Evolutionary conservation across 1,140 invertebrate genomes (phyloP), one percentile per base, ranked within the genome.

Genomic region (Zaprionus kolodkinae): DNA sequence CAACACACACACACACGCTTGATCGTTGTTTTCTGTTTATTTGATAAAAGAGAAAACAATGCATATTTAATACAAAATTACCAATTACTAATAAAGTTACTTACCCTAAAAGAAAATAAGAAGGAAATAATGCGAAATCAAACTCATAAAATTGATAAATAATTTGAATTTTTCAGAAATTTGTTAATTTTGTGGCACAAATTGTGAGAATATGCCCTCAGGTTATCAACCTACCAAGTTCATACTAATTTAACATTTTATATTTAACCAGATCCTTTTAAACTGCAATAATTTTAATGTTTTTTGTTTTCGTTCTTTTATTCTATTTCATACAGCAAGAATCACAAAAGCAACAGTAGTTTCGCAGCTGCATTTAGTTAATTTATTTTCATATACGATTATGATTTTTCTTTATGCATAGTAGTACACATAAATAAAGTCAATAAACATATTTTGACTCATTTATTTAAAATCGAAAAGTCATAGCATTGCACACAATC

Each of bases 1-100:
- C 1, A 1, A 30, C 56, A 60, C 30, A 70, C 17, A 64, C n/a
- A 59, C n/a, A 55, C 30, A 50, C n/a, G 48, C 17, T 25, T 38
- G 67, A 61, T 66, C 33, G 21, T 6, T 63, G 56, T 38, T 61
- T 62, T 73, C 71, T 30, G 57, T 73, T 73, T 11, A 12, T 62
- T 69, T n/a, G 6, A 40, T 54, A 30, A 52, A 60, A 52, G 15
- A 21, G 12, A 48, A 68, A 17, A 33, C 65, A 55, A 70, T 72
- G 57, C 67, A 76, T 68, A 84, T 59, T 84, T 70, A 67, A 85
- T 75, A 78, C 60, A 68, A 86, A 68, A 67, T 75, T 64, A 72
- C 66, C 38, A 72, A 52, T 60, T 60, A 77, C 64, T 69, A 87
- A 87, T 88, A 88, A 87, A 87, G 80, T 66, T 88, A 88, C 63